Percentiles rank a stretch among this genome's conserved stretches.
phyloP scores from a whole-genome alignment of 2,797 vertebrate species.

The Myripristis murdjan region DNA sequence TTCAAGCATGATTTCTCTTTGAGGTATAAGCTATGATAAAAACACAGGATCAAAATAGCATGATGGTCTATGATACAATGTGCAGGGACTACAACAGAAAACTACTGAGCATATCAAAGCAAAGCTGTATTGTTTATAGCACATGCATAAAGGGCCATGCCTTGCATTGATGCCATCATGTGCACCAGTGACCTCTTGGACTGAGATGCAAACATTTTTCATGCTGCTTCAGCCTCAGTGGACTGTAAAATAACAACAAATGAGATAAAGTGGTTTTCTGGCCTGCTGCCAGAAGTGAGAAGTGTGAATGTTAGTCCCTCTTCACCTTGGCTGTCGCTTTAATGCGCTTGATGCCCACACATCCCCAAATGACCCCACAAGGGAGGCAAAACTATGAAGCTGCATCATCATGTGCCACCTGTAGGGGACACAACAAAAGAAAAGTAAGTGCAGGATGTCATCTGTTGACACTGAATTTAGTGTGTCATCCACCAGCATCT shows the following conservation, averaged over 20 bases:
- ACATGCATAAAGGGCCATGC: background rate
- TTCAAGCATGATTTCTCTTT: too few relatives aligned
- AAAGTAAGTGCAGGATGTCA: constrained; percentile 50
- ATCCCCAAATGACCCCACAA: constrained; percentile 59
- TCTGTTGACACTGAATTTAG: constrained; percentile 57
- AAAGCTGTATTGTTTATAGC: background rate
- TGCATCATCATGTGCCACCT: constrained; percentile 22
- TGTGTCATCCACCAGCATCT: constrained; percentile 50
- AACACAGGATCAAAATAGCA: too few relatives aligned
- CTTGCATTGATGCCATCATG: constrained; percentile 13
- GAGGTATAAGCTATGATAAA: too few relatives aligned
- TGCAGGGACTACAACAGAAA: too few relatives aligned
- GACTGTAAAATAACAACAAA: constrained; percentile 57
- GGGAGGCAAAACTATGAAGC: constrained; percentile 33
- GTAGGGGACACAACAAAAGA: constrained; percentile 35
- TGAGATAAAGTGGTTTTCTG: constrained; percentile 76
- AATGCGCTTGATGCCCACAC: constrained; percentile 41
- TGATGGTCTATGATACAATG: too few relatives aligned
- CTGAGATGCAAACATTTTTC: constrained; percentile 60
- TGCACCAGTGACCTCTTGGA: constrained; percentile 17
- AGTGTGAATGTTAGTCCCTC: constrained; percentile 47
- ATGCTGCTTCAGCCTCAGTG: constrained; percentile 50
- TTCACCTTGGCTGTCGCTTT: constrained; percentile 73
- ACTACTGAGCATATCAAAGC: too few relatives aligned
- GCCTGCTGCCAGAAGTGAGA: constrained; percentile 67